Conservation (phyloP, 1,140 invertebrate genomes). For the Cydia strobilella region DNA sequence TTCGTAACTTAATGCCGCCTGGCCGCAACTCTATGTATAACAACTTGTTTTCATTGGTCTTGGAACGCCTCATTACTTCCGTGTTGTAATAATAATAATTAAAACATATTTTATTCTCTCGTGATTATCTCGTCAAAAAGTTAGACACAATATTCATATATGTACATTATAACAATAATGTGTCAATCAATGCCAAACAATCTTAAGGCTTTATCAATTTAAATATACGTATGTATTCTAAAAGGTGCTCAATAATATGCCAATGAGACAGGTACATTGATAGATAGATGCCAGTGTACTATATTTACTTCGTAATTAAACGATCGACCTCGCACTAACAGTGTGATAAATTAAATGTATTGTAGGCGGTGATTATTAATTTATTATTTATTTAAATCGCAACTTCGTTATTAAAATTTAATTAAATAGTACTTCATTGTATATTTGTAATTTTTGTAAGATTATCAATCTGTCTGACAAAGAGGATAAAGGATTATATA, state of each 20-base stretch:
- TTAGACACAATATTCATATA: neutral
- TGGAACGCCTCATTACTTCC: neutral
- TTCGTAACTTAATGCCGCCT: slow-evolving; percentile 21
- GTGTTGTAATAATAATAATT: neutral
- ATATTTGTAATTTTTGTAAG: too few relatives aligned
- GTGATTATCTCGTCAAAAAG: too few relatives aligned
- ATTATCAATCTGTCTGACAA: too few relatives aligned
- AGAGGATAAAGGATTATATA: too few relatives aligned
- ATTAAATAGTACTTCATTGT: too few relatives aligned
- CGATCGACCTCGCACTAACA: neutral
- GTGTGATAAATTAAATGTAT: neutral
- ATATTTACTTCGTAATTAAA: neutral
- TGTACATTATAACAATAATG: too few relatives aligned
- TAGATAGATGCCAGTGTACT: slow-evolving; percentile 1
- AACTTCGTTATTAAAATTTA: too few relatives aligned
- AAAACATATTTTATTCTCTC: neutral
- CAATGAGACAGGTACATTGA: neutral
- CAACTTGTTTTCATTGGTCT: slow-evolving; percentile 13
- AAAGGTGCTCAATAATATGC: neutral
- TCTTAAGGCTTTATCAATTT: too few relatives aligned
- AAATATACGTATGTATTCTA: neutral
- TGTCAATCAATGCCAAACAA: too few relatives aligned
- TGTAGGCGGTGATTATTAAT: neutral
- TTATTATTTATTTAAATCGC: neutral
- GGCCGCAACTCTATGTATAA: neutral